phyloP scores from a whole-genome alignment of 2,797 vertebrate genomes.

The Darevskia nairensis region DNA sequence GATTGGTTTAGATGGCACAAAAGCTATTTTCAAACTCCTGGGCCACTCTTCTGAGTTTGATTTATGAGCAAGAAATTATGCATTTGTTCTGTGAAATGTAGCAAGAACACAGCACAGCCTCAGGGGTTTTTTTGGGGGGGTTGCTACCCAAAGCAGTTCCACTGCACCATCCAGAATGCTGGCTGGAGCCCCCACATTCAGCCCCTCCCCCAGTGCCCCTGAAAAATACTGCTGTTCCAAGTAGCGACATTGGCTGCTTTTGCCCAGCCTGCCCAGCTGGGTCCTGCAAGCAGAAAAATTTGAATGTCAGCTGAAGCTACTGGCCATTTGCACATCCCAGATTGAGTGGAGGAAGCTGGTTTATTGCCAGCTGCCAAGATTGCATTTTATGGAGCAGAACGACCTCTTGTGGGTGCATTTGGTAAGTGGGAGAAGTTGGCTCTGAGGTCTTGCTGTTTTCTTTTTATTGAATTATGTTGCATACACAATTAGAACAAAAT shows the following conservation, averaged over 20 bases:
- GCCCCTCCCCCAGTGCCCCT: not conserved
- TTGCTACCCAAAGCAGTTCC: not conserved
- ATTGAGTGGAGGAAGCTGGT: not conserved
- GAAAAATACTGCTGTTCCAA: not conserved
- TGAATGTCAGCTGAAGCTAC: not conserved
- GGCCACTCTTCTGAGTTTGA: not conserved
- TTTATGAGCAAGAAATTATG: not conserved
- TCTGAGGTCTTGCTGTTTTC: not conserved
- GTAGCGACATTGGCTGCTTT: not conserved
- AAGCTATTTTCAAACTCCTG: not conserved
- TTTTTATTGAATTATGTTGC: too few species aligned
- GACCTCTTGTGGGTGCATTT: slow-evolving; percentile 13
- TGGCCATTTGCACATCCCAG: not conserved
- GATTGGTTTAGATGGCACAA: not conserved
- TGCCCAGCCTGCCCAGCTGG: not conserved
- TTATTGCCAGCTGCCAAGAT: not conserved
- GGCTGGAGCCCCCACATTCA: not conserved
- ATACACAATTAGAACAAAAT: too few species aligned
- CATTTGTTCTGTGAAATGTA: not conserved
- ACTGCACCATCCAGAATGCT: not conserved
- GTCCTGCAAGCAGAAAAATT: not conserved
- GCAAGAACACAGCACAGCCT: not conserved
- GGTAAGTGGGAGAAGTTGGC: not conserved
- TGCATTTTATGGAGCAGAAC: not conserved
- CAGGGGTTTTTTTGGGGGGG: too few species aligned